Percentiles rank a stretch among this genome's conserved stretches.
Evolutionary conservation across 2,797 vertebrate genomes (phyloP).

Genomic region (Enteromius fasciolatus): DNA sequence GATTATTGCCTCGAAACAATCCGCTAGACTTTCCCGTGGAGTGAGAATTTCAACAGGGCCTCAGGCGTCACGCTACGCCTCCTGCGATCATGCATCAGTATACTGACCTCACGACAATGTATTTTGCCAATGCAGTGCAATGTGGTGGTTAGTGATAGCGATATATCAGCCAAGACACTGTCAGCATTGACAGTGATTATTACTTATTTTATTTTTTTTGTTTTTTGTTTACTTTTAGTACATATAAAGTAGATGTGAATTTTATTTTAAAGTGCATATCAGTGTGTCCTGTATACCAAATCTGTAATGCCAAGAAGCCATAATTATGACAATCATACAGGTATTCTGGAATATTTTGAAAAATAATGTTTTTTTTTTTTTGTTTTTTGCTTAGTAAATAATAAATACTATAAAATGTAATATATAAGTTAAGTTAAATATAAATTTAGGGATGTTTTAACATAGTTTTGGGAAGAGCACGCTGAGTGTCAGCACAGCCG

Average conservation of each 20-base stretch:
- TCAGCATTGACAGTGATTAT: not conserved
- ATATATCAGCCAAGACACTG: not conserved
- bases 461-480: too few species aligned
- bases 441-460: too few species aligned
- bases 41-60: slow-evolving; percentile 12
- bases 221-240: not conserved
- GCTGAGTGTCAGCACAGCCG: too few species aligned
- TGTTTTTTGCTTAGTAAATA: not conserved
- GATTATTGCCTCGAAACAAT: slow-evolving; percentile 33
- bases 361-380: too few species aligned
- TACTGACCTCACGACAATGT: not conserved
- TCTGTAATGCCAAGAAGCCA: not conserved
- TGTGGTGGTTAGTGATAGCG: slow-evolving; percentile 1
- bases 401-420: not conserved
- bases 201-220: not conserved
- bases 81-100: slow-evolving; percentile 25
- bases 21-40: slow-evolving; percentile 18
- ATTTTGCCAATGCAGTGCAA: slow-evolving; percentile 19
- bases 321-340: not conserved
- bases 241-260: not conserved
- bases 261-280: not conserved
- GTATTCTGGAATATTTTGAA: too few species aligned
- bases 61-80: not conserved
- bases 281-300: not conserved
- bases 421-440: too few species aligned